phyloP scores from a whole-genome alignment of 2,888 invertebrate genomes.

The Acheta domesticus region DNA sequence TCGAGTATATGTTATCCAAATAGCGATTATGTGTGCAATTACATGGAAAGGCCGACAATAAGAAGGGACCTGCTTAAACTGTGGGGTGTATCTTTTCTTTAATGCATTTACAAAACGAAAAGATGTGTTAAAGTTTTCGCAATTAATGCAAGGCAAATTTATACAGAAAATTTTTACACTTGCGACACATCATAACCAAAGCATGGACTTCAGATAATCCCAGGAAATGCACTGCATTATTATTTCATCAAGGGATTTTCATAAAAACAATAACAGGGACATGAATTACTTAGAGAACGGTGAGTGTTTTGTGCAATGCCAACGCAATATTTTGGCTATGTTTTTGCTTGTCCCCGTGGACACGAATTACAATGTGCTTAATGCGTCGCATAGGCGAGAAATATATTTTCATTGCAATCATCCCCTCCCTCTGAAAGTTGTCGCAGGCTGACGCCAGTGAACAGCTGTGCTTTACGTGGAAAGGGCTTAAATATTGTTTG shows the following conservation, averaged over 20 bases:
- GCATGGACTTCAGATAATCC: background rate
- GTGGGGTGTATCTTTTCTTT: no score
- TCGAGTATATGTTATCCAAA: no score
- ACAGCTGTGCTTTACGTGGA: background rate
- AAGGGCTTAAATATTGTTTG: background rate
- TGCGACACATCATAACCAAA: no score
- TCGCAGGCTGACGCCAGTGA: background rate
- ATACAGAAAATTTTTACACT: no score
- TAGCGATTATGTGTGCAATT: no score
- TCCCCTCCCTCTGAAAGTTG: background rate
- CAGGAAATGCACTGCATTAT: background rate
- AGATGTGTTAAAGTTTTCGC: no score
- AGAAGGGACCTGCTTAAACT: no score
- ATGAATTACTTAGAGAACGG: conserved; percentile 9
- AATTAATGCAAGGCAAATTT: no score
- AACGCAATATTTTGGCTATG: background rate
- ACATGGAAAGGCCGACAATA: no score
- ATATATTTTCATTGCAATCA: background rate
- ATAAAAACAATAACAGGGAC: background rate
- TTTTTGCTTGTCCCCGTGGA: conserved; percentile 3
- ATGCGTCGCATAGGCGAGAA: background rate
- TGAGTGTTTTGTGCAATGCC: background rate
- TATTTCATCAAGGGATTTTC: background rate
- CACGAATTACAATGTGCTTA: background rate
- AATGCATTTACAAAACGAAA: no score